Conservation (phyloP, 2,888 invertebrate genomes). For the Scelioninae gen. 1 region DNA sequence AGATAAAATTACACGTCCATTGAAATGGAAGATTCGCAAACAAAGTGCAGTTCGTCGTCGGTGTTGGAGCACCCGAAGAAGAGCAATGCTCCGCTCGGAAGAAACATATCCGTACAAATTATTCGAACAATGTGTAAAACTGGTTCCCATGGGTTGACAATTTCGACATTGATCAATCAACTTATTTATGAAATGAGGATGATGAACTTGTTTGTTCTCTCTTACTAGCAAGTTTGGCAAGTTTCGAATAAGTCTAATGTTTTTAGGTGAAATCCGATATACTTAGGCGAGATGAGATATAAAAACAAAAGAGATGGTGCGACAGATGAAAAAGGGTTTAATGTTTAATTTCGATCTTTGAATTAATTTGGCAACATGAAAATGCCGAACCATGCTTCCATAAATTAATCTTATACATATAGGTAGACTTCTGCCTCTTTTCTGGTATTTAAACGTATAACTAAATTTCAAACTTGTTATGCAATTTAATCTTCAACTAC, state of each 20-base stretch:
- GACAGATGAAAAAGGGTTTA: slow-evolving; percentile 30
- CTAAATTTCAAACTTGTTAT: no score
- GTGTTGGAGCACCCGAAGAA: slow-evolving; percentile 18
- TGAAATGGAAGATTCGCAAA: slow-evolving; percentile 59
- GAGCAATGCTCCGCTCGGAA: slow-evolving; percentile 25
- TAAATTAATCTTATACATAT: no score
- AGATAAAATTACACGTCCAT: slow-evolving; percentile 57
- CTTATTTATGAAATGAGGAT: slow-evolving; percentile 59
- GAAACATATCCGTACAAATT: slow-evolving; percentile 59
- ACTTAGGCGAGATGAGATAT: slow-evolving; percentile 32
- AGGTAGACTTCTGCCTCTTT: no score
- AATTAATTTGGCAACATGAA: slow-evolving; percentile 43
- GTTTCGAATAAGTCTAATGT: slow-evolving; percentile 42
- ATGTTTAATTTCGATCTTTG: slow-evolving; percentile 38
- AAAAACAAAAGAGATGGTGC: slow-evolving; percentile 21
- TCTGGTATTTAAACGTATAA: no score
- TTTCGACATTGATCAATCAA: slow-evolving; percentile 61
- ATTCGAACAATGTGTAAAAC: slow-evolving; percentile 56
- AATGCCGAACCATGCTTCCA: no score
- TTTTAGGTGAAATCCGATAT: slow-evolving; percentile 54
- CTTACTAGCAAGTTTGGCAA: slow-evolving; percentile 55
- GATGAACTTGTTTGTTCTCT: slow-evolving; percentile 43
- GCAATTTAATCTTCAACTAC: no score
- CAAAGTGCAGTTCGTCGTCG: slow-evolving; percentile 49
- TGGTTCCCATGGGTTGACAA: slow-evolving; percentile 46